A percentile compares a stretch with the other conserved stretches of the same genome.
Conservation (phyloP, 2,797 vertebrate genomes). For the Chelidonichthys spinosus region DNA sequence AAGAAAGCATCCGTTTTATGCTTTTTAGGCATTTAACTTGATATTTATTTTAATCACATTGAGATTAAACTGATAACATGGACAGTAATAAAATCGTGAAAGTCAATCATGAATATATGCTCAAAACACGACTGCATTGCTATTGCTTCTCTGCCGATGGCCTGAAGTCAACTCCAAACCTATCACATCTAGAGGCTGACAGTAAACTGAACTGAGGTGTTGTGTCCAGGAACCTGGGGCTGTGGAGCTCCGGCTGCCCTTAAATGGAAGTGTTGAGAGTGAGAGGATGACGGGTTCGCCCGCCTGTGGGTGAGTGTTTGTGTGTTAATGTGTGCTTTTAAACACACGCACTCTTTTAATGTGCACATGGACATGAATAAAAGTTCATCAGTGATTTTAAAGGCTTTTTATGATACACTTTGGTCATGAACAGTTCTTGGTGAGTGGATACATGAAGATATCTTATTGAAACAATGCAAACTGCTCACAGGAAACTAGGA, state of each 20-base stretch:
- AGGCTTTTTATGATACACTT: slow-evolving; percentile 1
- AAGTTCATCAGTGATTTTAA: not conserved
- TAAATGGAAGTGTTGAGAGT: slow-evolving; percentile 73
- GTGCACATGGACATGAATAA: slow-evolving; percentile 12
- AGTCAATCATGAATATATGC: not conserved
- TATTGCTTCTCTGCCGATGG: slow-evolving; percentile 8
- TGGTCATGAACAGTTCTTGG: slow-evolving; percentile 15
- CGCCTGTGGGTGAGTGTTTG: slow-evolving; percentile 15
- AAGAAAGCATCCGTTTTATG: slow-evolving; percentile 3
- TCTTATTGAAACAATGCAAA: slow-evolving; percentile 38
- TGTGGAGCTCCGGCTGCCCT: slow-evolving; percentile 54
- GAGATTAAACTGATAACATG: not conserved
- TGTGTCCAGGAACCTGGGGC: slow-evolving; percentile 38
- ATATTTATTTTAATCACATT: not conserved
- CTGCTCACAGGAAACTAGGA: slow-evolving; percentile 10
- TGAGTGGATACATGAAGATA: slow-evolving; percentile 21
- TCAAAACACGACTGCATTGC: slow-evolving; percentile 23
- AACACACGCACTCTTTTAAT: not conserved
- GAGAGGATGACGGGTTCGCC: slow-evolving; percentile 27
- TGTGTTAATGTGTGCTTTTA: slow-evolving; percentile 17
- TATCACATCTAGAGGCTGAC: slow-evolving; percentile 34
- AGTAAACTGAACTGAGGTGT: slow-evolving; percentile 57
- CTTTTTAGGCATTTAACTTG: not conserved
- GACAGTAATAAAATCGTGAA: not conserved
- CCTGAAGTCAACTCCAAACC: slow-evolving; percentile 30